These are phyloP conservation scores for Polypterus bichir DNA, from an alignment of 2,113 vertebrate genomes.

Conservation along the genomic window DNA sequence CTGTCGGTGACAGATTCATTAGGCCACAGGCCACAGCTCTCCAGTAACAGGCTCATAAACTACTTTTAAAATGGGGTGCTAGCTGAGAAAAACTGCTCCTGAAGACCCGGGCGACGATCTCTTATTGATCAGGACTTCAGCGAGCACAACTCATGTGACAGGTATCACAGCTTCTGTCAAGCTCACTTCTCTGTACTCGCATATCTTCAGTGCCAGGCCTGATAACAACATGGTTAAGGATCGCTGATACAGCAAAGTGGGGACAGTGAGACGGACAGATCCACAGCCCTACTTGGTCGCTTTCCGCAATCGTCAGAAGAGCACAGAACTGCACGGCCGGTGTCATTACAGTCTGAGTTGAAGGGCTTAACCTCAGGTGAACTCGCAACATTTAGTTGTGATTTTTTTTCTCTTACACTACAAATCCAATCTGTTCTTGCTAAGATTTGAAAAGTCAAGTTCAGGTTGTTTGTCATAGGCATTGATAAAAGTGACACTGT, in stretches of 20 bases:
- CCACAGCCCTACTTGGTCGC: too few relatives aligned
- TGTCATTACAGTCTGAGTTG: too few relatives aligned
- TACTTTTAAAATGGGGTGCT: slow-evolving; percentile 44
- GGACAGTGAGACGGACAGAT: neutral
- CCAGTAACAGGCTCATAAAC: slow-evolving; percentile 72
- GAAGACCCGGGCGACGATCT: slow-evolving; percentile 57
- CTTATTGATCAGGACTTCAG: slow-evolving; percentile 61
- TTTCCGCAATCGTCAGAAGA: too few relatives aligned
- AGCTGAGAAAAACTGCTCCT: slow-evolving; percentile 38
- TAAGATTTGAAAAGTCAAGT: too few relatives aligned
- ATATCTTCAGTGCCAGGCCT: neutral
- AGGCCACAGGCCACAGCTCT: slow-evolving; percentile 59
- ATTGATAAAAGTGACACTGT: too few relatives aligned
- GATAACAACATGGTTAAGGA: neutral
- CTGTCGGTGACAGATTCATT: slow-evolving; percentile 75
- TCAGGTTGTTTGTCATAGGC: too few relatives aligned
- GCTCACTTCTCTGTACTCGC: neutral
- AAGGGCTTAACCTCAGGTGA: too few relatives aligned
- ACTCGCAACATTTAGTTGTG: too few relatives aligned
- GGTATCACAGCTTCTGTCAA: slow-evolving; percentile 7
- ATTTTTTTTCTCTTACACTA: too few relatives aligned
- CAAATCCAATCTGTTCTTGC: too few relatives aligned
- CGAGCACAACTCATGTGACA: slow-evolving; percentile 23
- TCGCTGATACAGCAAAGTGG: neutral
- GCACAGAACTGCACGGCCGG: too few relatives aligned